A percentile compares a stretch with the other conserved stretches of the same genome.
Evolutionary conservation across 30 jellyfish, hydroid and myxozoan species (phyloP).

Genomic region (Phacellophora camtschatica): DNA sequence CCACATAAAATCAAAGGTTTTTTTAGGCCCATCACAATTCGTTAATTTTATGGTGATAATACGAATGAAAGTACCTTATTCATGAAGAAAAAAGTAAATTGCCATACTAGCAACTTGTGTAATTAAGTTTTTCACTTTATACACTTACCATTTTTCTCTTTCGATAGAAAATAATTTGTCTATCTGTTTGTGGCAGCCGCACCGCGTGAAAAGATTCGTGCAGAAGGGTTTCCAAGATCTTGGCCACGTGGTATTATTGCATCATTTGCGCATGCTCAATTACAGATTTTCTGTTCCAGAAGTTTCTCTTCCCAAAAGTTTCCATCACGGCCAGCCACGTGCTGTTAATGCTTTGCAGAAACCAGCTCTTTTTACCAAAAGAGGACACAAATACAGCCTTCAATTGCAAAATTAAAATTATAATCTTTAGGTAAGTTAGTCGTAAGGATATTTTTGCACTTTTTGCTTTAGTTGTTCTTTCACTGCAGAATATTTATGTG

Average conservation of each 20-base stretch:
- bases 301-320: conserved; percentile 21
- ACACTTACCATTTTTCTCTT: not conserved
- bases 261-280: conserved; percentile 57
- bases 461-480: no score
- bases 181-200: not conserved
- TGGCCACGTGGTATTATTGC: conserved; percentile 54
- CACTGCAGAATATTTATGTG: no score
- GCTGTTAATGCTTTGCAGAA: not conserved
- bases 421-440: no score
- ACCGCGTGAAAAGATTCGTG: not conserved
- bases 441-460: no score
- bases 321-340: conserved; percentile 14
- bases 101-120: no score
- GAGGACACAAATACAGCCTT: no score
- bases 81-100: no score
- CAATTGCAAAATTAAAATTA: no score
- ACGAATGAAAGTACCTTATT: not conserved
- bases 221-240: not conserved
- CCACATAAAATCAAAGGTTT: not conserved
- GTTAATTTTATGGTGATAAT: not conserved
- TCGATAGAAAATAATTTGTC: not conserved
- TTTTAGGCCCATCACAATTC: not conserved
- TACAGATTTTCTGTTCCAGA: conserved; percentile 24
- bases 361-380: conserved; percentile 10
- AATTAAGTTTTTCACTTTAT: not conserved